Evolutionary conservation across 2,113 vertebrate genomes (phyloP).

Genomic region (Ceyx melanurus): DNA sequence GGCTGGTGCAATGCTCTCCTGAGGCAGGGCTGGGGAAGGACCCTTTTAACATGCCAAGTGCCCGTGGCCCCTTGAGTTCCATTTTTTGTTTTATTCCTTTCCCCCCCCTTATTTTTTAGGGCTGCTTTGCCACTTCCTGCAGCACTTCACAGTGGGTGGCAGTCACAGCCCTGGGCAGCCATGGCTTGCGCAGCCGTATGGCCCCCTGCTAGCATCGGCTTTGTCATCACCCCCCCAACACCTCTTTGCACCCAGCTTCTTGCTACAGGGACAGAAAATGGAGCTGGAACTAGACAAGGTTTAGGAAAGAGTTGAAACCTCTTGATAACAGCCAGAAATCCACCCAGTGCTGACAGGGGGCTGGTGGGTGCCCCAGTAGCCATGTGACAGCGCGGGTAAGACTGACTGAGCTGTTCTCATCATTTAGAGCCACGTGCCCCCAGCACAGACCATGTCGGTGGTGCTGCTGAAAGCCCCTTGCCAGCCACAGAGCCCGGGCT

Average conservation of each 20-base stretch:
- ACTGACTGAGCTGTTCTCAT: slow-evolving; percentile 83
- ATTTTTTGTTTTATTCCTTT: neutral
- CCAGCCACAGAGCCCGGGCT: slow-evolving; percentile 59
- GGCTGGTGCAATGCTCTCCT: rapidly evolving
- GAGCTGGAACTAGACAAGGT: neutral
- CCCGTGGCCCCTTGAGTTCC: neutral
- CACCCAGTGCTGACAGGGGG: rapidly evolving
- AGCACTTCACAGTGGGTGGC: rapidly evolving
- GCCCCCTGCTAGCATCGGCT: slow-evolving; percentile 1
- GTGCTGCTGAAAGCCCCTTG: slow-evolving; percentile 63
- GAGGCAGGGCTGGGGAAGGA: neutral
- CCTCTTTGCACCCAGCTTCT: slow-evolving; percentile 53
- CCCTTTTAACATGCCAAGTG: slow-evolving; percentile 47
- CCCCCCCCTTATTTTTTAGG: neutral
- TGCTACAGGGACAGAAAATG: neutral
- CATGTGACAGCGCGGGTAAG: rapidly evolving
- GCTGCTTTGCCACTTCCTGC: neutral
- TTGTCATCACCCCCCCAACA: neutral
- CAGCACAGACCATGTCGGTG: slow-evolving; percentile 65
- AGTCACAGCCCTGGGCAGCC: neutral
- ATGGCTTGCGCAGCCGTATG: rapidly evolving
- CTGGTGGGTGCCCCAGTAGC: neutral
- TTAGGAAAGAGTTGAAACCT: slow-evolving; percentile 18
- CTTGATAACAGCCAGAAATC: neutral
- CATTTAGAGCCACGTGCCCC: slow-evolving; percentile 77